phyloP scores from a whole-genome alignment of 2,113 vertebrate species.

The Rallus limicola region DNA sequence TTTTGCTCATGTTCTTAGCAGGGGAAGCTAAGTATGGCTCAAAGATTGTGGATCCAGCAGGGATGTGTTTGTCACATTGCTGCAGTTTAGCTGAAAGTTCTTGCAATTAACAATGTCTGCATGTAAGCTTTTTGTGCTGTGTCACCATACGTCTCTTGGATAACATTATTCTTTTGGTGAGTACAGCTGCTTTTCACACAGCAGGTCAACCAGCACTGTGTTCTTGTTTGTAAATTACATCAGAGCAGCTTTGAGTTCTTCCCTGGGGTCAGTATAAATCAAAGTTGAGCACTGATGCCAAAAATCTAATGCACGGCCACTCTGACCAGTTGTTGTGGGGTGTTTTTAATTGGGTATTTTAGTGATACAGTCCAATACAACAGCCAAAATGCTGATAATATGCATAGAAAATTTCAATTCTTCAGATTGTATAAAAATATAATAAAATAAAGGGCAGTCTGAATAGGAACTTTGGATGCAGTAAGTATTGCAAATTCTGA shows the following conservation, averaged over 20 bases:
- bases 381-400: neutral
- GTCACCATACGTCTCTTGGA: neutral
- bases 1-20: accelerated
- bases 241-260: neutral
- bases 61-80: neutral
- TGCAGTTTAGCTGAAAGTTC: neutral
- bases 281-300: neutral
- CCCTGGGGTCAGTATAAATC: neutral
- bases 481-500: neutral
- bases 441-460: neutral
- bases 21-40: neutral
- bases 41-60: neutral
- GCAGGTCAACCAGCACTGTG: accelerated
- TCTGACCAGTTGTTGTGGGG: neutral
- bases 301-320: neutral
- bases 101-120: neutral
- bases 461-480: neutral
- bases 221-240: neutral
- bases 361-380: neutral
- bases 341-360: neutral
- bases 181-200: neutral
- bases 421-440: neutral
- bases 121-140: neutral
- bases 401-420: neutral
- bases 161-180: neutral